These are phyloP conservation scores for Camelus bactrianus DNA, from an alignment of 2,113 vertebrate species.

Conservation along the genomic window DNA sequence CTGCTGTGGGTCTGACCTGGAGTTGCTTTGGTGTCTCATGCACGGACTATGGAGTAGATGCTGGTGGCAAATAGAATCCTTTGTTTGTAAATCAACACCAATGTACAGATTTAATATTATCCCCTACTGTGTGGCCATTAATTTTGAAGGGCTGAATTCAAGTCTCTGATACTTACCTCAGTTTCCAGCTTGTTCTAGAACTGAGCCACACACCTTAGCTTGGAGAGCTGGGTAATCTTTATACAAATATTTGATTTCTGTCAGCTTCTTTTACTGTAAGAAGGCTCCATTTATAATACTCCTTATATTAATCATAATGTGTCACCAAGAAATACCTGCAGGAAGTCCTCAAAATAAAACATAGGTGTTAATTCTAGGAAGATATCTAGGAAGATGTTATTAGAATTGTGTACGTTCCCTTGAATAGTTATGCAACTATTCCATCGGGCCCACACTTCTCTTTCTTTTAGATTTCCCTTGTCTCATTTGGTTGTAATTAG, in stretches of 20 bases:
- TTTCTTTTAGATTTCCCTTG: background rate
- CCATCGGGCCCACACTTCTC: accelerated
- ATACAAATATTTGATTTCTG: background rate
- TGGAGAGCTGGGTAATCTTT: background rate
- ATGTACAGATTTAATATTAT: background rate
- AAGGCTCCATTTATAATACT: background rate
- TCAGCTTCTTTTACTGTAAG: background rate
- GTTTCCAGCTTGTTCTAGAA: background rate
- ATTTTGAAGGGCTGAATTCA: background rate
- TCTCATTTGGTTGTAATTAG: background rate
- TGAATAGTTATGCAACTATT: background rate
- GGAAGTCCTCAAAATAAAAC: background rate
- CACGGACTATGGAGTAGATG: background rate
- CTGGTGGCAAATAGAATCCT: background rate
- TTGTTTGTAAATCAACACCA: background rate
- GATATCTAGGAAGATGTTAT: background rate
- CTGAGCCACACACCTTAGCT: background rate
- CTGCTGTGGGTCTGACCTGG: background rate
- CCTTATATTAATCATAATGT: background rate
- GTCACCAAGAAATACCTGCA: background rate
- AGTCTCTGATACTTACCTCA: background rate
- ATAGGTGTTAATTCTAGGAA: background rate
- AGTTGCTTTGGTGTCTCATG: background rate
- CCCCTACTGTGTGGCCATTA: background rate
- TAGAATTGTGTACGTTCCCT: background rate